Conservation (phyloP, 2,888 invertebrate genomes). For the Eulithis prunata region DNA sequence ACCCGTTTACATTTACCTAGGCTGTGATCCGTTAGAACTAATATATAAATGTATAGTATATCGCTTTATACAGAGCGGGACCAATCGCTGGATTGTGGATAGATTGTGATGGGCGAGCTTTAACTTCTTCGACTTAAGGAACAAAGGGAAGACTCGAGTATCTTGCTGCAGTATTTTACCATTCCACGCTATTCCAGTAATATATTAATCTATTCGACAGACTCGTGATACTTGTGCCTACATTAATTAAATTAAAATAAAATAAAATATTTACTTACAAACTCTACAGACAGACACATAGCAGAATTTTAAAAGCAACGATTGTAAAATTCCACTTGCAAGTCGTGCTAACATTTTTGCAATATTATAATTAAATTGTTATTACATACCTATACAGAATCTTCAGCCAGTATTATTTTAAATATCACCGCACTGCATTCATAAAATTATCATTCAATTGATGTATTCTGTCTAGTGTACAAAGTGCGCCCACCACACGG, state of each 20-base stretch:
- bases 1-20: conserved; percentile 65
- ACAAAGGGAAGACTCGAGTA: conserved; percentile 6
- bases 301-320: no score
- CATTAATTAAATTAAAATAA: not conserved
- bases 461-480: conserved; percentile 42
- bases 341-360: no score
- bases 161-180: conserved; percentile 12
- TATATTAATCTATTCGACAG: conserved; percentile 1
- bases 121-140: conserved; percentile 17
- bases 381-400: no score
- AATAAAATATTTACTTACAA: not conserved
- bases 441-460: not conserved
- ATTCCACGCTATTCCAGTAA: conserved; percentile 17
- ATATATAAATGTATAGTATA: conserved; percentile 55
- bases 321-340: no score
- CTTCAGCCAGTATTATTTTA: no score
- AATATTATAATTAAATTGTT: no score
- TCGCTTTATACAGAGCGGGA: conserved; percentile 67
- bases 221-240: conserved; percentile 24
- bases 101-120: conserved; percentile 37
- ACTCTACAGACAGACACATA: not conserved
- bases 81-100: conserved; percentile 50
- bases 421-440: not conserved
- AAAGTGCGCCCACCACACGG: conserved; percentile 49
- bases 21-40: conserved; percentile 81